Evolutionary conservation across 1,140 invertebrate genomes (phyloP), one percentile per base, ranked within the genome.

Genomic region (Eriocheir sinensis): DNA sequence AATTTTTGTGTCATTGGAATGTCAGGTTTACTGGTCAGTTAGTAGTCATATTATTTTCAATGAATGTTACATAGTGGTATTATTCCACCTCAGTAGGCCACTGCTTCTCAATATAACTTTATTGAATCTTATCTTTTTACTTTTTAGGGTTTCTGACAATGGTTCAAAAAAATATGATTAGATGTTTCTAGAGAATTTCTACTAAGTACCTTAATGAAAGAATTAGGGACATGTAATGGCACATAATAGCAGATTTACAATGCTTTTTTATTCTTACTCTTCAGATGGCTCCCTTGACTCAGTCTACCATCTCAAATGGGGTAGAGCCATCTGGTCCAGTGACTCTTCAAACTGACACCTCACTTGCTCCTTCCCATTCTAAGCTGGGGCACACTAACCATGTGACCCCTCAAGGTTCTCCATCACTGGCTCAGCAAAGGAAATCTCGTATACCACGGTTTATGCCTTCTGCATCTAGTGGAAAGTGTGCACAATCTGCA

Each of bases 401-500:
- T 80, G 88, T 94, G 93, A 91, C 88, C 41, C 85, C 27, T 41
- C 93, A 72, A 83, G 93, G 89, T 89, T 94, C 93, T 91, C 86
- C 93, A 44, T 94, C 93, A 91, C 60, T 94, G 79, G 88, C 44
- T 80, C 88, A 94, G 60, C 88, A 81, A 30, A 94, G 89, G 90
- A 94, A 94, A 79, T 94, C 93, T 53, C 93, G 93, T 44, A 94
- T 94, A 94, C 93, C 93, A 91, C 93, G 88, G 85, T 91, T 53
- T 41, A 81, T 94, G 88, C 88, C 93, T 48, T 80, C 93, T 94
- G 48, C 89, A 60, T 41, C 85, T 60, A 89, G 93, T 60, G 40
- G 60, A 83, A 94, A 94, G 32, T 44, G 86, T 83, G 48, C 72
- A 41, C 36, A 30, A 21, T 34, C 36, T 6, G 27, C 34, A 80